Conservation (phyloP, 2,113 vertebrate species). For the Crotalus tigris region DNA sequence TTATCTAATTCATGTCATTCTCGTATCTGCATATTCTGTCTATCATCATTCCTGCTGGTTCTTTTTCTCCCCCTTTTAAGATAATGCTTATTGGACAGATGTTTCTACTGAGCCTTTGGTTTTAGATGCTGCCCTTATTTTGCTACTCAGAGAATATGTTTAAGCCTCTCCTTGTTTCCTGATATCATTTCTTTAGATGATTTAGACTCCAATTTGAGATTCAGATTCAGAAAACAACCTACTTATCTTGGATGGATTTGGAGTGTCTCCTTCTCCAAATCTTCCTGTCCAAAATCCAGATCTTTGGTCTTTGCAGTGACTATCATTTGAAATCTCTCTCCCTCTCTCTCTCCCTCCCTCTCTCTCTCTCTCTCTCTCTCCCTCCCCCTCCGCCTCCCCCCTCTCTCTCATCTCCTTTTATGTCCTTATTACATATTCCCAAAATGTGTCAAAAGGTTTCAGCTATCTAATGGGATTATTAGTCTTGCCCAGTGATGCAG, state of each 20-base stretch:
- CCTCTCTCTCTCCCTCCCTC: too few species aligned
- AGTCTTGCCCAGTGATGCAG: background rate
- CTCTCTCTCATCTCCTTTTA: background rate
- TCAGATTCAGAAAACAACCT: background rate
- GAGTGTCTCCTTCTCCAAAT: background rate
- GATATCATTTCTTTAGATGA: background rate
- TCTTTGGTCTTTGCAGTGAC: background rate
- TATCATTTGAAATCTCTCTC: background rate
- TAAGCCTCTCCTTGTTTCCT: fast-evolving
- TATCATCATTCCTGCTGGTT: background rate
- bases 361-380: background rate
- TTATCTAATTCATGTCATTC: conserved; percentile 30
- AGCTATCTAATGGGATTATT: background rate
- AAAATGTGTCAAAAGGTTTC: background rate
- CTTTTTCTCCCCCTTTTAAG: background rate
- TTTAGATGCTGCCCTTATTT: background rate
- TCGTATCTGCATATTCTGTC: background rate
- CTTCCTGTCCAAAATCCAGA: background rate
- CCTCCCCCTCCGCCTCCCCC: too few species aligned
- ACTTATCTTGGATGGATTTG: background rate
- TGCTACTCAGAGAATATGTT: background rate
- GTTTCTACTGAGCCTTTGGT: background rate
- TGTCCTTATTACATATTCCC: background rate
- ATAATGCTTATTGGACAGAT: background rate
- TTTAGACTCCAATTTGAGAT: background rate